Evolutionary conservation across 2,888 invertebrate species (phyloP), one percentile per base, ranked within the genome.

Genomic region (Siphlonurus alternatus): DNA sequence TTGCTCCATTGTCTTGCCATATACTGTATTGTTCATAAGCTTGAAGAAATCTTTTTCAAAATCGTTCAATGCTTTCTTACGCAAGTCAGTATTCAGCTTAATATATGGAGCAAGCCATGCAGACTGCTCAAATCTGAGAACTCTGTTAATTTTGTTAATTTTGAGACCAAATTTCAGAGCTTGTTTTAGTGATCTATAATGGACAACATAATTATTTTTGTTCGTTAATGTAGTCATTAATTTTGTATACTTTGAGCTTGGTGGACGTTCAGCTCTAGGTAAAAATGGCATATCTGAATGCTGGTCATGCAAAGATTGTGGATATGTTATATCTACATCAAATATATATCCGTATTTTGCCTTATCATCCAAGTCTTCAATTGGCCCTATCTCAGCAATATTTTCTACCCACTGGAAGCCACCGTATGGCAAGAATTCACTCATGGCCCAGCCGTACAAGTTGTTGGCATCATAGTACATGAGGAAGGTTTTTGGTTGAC

Each of bases 1-100:
- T 70, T 76, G 76, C 68, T 76, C 75, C 72, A 76, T 75, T 1
- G 73, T 73, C 70, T 76, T 77, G 2, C 74, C 73, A 68, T 71
- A 75, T 20, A 73, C 70, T 5, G 69, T 65, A 66, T 76, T 74
- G 64, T 74, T 74, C 71, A 74, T 70, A 23, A 74, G 65, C 69
- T 76, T 76, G 65, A 68, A 74, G 64, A 74, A 71, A 65, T 72
- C 71, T 67, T 72, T 75, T 63, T 71, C 72, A 67, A 74, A 75
- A 19, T 71, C 69, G 63, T 70, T 72, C 61, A 65, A 71, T 2
- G 73, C 72, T 18, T 68, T 53, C 25, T 63, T 54, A 22, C 63
- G 18, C n/a, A 20, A 61, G 5, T 65, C 53, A 7, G 68, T 67
- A 65, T 68, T 69, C 15, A 69, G 59, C 19, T 65, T 64, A 38